Conservation (phyloP, 2,113 vertebrate genomes). For the Falcunculus frontatus region DNA sequence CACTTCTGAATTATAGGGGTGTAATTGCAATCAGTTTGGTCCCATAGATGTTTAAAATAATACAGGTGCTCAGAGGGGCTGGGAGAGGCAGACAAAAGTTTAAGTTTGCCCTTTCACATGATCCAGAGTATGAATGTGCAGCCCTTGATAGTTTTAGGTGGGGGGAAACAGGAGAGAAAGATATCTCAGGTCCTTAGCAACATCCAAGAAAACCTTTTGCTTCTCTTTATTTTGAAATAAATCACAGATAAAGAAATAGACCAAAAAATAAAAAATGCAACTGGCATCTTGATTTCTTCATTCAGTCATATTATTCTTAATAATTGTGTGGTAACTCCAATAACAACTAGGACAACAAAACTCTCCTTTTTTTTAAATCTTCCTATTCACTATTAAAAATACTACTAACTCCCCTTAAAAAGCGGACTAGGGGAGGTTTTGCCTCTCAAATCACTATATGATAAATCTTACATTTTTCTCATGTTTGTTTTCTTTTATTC, state of each 20-base stretch:
- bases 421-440: neutral
- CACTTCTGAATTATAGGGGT: neutral
- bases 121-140: neutral
- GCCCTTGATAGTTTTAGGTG: neutral
- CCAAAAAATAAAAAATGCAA: neutral
- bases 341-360: neutral
- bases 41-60: neutral
- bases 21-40: neutral
- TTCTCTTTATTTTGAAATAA: neutral
- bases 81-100: neutral
- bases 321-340: neutral
- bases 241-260: neutral
- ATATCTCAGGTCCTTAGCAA: neutral
- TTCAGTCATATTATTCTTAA: neutral
- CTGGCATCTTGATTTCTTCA: neutral
- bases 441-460: neutral
- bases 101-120: neutral
- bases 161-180: accelerated
- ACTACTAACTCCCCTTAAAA: neutral
- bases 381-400: neutral
- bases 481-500: neutral
- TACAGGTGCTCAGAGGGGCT: neutral
- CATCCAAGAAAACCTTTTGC: neutral
- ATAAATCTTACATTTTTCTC: neutral
- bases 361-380: neutral